Conservation (phyloP, 2,888 invertebrate genomes). For the Colostygia pectinataria region DNA sequence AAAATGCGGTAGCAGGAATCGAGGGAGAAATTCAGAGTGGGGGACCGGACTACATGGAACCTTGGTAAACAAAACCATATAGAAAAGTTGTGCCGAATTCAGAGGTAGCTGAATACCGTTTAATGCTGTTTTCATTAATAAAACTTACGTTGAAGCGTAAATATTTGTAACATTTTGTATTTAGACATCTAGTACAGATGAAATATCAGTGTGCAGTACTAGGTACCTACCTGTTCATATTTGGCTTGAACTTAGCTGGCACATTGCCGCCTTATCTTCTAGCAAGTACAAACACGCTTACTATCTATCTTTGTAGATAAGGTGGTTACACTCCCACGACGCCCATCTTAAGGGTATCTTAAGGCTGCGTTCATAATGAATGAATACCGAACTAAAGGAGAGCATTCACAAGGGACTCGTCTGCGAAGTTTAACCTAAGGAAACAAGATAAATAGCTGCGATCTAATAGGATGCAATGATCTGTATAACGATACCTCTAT, state of each 20-base stretch:
- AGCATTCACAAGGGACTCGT: conserved; percentile 51
- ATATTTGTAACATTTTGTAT: too few relatives aligned
- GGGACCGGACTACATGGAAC: conserved; percentile 39
- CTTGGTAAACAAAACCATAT: conserved; percentile 47
- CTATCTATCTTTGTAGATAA: conserved; percentile 1
- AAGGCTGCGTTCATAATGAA: conserved; percentile 43
- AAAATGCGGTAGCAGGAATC: conserved; percentile 50
- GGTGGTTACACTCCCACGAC: conserved; percentile 19
- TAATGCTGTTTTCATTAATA: conserved; percentile 49
- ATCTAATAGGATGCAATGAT: conserved; percentile 39
- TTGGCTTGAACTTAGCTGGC: not conserved
- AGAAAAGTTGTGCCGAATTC: conserved; percentile 58
- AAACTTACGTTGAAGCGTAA: too few relatives aligned
- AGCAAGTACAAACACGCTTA: not conserved
- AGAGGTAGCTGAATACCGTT: conserved; percentile 43
- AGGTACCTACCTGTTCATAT: too few relatives aligned
- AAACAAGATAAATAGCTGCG: conserved; percentile 51
- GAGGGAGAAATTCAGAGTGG: conserved; percentile 34
- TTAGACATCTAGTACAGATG: too few relatives aligned
- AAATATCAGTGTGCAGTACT: too few relatives aligned
- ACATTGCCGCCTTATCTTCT: not conserved
- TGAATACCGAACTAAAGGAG: conserved; percentile 47
- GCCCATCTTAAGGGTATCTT: conserved; percentile 37
- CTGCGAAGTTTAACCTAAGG: conserved; percentile 57
- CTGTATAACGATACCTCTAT: conserved; percentile 17